Evolutionary conservation across 1,140 invertebrate species (phyloP).

Genomic region (Acromyrmex charruanus): DNA sequence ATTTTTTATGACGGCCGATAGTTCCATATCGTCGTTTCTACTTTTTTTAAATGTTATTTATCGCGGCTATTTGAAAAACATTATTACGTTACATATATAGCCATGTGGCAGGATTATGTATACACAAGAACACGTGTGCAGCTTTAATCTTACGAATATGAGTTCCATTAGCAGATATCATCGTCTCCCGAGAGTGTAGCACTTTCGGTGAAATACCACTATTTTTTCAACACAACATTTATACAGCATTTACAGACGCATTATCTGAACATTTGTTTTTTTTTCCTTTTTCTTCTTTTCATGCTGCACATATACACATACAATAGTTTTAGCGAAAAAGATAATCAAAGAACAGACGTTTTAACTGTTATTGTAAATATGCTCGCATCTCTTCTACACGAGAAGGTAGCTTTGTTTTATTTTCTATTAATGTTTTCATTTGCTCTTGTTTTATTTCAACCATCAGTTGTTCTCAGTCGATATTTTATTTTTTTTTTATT

Average conservation of each 20-base stretch:
- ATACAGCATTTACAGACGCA: background rate
- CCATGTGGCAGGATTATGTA: background rate
- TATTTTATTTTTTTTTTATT: background rate
- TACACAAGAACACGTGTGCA: background rate
- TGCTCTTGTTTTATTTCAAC: slow-evolving; percentile 4
- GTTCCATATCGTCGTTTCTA: background rate
- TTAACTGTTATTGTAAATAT: background rate
- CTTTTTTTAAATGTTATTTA: background rate
- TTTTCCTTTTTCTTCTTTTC: background rate
- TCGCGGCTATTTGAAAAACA: background rate
- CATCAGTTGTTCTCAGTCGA: background rate
- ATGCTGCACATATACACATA: background rate
- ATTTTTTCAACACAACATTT: background rate
- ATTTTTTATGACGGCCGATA: background rate
- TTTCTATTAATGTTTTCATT: slow-evolving; percentile 15
- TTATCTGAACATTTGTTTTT: background rate
- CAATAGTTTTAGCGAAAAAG: background rate
- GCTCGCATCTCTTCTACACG: background rate
- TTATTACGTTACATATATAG: background rate
- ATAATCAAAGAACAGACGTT: slow-evolving; percentile 44
- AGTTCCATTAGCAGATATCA: slow-evolving; percentile 32
- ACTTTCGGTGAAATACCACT: background rate
- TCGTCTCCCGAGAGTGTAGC: background rate
- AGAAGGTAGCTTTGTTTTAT: background rate
- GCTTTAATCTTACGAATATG: slow-evolving; percentile 20